Evolutionary conservation across 2,113 vertebrate genomes (phyloP), one percentile per base, ranked within the genome.

Genomic region (Paramormyrops kingsleyae): DNA sequence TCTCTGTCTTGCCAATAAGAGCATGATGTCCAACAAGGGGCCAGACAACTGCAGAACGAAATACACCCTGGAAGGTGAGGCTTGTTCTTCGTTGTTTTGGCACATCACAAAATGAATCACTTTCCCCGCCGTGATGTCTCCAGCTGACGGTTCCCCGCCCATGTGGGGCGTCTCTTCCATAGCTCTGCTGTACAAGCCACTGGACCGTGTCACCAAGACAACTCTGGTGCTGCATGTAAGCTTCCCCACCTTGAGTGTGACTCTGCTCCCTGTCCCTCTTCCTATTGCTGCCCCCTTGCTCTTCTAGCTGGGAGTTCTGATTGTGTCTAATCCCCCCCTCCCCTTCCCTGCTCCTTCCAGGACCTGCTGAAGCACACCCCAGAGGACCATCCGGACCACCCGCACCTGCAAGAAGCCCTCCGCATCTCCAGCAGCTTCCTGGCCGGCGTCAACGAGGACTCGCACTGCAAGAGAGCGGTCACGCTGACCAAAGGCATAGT

Each of bases 141-240:
- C 1, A 0, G 24, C 83, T 84, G 2, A 19, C 35, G n/a, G 42
- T 46, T 83, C 0, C 52, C 80, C n/a, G 42, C 46, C 4, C 31
- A n/a, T 88, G 12, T 42, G 39, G 44, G 24, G 21, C 88, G 42
- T n/a, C 12, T 24, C 21, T 66, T 21, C 88, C 35, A 87, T 93
- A 96, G 96, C 94, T 93, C 94, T 96, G 1, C 94, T 96, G 0
- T 96, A 96, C 92, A 96, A 94, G 47, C 96, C 96, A 88, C 88
- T 96, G 93, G 95, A 96, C 86, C 92, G 95, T 92, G 93, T 96
- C 49, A 96, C 95, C 88, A 96, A 94, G 92, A 96, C 95, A n/a
- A 96, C 95, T 39, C 93, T 96, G 5, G 95, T 95, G 50, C 90
- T 96, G 86, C 94, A 90, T 59, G 96, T 96, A 91, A 95, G 94